Evolutionary conservation across 2,113 vertebrate species (phyloP).

Genomic region (Colossoma macropomum): DNA sequence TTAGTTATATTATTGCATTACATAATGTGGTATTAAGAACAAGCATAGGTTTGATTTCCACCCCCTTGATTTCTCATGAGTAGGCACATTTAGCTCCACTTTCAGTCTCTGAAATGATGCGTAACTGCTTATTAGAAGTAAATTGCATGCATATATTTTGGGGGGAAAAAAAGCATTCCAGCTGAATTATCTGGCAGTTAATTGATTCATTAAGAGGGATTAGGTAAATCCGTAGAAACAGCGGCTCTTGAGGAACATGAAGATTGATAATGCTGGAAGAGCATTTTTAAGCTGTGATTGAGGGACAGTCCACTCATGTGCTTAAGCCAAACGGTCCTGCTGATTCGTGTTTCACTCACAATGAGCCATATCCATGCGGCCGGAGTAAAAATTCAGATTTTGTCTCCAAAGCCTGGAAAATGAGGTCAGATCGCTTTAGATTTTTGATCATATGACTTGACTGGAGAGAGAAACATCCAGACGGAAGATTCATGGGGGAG

Average conservation of each 20-base stretch:
- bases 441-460: conserved; percentile 47
- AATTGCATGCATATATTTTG: not conserved
- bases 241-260: conserved; percentile 48
- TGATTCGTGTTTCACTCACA: conserved; percentile 5
- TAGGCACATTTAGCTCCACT: too few species aligned
- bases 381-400: not conserved
- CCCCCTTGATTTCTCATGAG: not conserved
- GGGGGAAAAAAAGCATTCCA: conserved; percentile 2
- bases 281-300: conserved; percentile 24
- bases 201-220: conserved; percentile 71
- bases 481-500: not conserved
- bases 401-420: conserved; percentile 57
- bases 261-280: not conserved
- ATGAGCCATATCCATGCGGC: not conserved
- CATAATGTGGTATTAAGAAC: not conserved
- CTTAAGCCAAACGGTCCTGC: not conserved
- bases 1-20: not conserved
- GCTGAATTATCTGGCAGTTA: conserved; percentile 50
- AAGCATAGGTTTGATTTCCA: not conserved
- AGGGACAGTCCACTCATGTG: conserved; percentile 14
- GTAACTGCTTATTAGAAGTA: not conserved
- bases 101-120: not conserved
- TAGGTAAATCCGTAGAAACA: conserved; percentile 60
- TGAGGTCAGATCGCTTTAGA: conserved; percentile 64
- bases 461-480: not conserved